A percentile compares a stretch with the other conserved stretches of the same genome.
phyloP scores from a whole-genome alignment of 2,113 vertebrate genomes.

The Lonchura striata region DNA sequence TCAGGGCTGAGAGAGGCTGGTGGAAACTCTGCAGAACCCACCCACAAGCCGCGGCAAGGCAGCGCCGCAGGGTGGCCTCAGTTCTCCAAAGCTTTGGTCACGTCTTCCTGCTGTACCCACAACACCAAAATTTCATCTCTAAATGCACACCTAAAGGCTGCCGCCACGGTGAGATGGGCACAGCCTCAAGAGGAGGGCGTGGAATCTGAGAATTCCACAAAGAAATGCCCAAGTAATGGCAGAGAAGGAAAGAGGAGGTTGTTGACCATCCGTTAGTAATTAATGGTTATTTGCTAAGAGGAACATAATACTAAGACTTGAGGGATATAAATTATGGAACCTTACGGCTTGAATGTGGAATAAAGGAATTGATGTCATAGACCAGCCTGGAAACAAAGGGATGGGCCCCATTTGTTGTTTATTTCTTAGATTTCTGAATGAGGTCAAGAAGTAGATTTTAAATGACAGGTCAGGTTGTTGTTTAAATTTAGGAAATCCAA shows the following conservation, averaged over 20 bases:
- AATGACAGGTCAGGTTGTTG: rapidly evolving
- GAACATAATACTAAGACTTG: rapidly evolving
- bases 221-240: rapidly evolving
- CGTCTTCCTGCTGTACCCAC: too few relatives aligned
- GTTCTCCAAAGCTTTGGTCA: not conserved
- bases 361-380: not conserved
- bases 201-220: too few relatives aligned
- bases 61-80: rapidly evolving
- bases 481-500: not conserved
- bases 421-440: not conserved
- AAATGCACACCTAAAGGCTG: not conserved
- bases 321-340: not conserved
- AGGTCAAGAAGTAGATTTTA: not conserved
- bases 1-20: not conserved
- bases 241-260: not conserved
- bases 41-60: too few relatives aligned
- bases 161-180: rapidly evolving
- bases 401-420: not conserved
- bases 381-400: not conserved
- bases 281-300: not conserved
- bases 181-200: not conserved
- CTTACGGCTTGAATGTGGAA: not conserved
- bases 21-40: rapidly evolving
- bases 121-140: not conserved
- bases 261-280: not conserved